Base-by-base conservation (phyloP, 2,888 invertebrate genomes). In the Fragum sueziense region DNA sequence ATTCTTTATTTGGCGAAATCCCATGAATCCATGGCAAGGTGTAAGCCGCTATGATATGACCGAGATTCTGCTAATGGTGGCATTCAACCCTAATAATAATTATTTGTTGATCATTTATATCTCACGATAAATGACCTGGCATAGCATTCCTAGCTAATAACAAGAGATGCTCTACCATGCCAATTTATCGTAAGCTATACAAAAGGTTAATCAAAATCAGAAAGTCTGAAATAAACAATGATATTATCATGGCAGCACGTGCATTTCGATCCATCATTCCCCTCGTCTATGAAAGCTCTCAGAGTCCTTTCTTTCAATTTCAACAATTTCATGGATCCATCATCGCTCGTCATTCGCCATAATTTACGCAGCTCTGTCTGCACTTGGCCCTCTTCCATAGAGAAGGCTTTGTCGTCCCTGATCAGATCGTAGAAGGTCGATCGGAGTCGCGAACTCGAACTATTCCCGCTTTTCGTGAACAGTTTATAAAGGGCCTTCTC, bases 401-500 rank as follows among this genome's bases (percentile, higher is more conserved):
- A 61, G 29, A n/a, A 29, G n/a, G 3, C 33, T 1, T 31, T 20
- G 27, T 33, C 61, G 7, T 61, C 61, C 20, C 27, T 1, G 29
- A 61, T 22, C 20, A 33, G 25, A 61, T 20, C 61, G 33, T 25
- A 61, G 6, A 61, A 27, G 1, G 61, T 25, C 4, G 61, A 61
- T 20, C 61, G 29, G 20, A 61, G 61, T 7, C n/a, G 29, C 6
- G 61, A 61, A 6, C 33, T 61, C 6, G 20, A 27, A 20, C 27
- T 20, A 1, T 29, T 61, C 3, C 33, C 33, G n/a, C 33, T 29
- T 27, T 61, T 61, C 1, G 61, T 61, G 20, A 61, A 27, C 14
- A 61, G 33, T 20, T 61, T 33, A 27, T 33, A 61, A n/a, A 61
- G 61, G 20, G 33, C 61, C 14, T 61, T 61, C 20, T 61, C 61